A percentile compares a stretch with the other conserved stretches of the same genome.
phyloP scores from a whole-genome alignment of 2,888 invertebrate species.

The Homarus gammarus region DNA sequence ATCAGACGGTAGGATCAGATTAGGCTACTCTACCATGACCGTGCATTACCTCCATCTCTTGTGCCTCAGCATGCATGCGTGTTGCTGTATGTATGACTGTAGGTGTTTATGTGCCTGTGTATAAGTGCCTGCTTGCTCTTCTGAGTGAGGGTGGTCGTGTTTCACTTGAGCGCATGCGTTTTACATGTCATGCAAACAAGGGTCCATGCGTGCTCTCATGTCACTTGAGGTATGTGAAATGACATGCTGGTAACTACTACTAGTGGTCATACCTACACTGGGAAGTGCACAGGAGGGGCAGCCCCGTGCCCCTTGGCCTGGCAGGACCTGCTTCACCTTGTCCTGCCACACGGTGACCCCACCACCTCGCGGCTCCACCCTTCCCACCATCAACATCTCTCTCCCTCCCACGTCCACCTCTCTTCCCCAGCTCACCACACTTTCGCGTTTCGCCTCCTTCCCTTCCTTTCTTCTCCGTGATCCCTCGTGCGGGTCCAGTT shows the following conservation, averaged over 20 bases:
- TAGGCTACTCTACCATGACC: too few relatives aligned
- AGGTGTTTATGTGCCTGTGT: slow-evolving; percentile 31
- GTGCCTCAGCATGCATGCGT: not conserved
- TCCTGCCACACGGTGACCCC: not conserved
- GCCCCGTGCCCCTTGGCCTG: not conserved
- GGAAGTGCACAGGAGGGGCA: not conserved
- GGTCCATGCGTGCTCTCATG: too few relatives aligned
- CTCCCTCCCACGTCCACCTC: not conserved
- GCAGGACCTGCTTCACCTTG: slow-evolving; percentile 24
- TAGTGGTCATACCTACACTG: too few relatives aligned
- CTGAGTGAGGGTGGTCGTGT: too few relatives aligned
- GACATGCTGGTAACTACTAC: too few relatives aligned
- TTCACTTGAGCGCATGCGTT: too few relatives aligned
- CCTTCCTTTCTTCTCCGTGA: slow-evolving; percentile 18
- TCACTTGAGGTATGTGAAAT: too few relatives aligned
- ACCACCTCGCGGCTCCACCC: not conserved
- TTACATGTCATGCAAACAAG: too few relatives aligned
- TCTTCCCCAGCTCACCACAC: not conserved
- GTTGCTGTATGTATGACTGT: slow-evolving; percentile 32
- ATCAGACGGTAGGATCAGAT: too few relatives aligned
- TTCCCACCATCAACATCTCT: not conserved
- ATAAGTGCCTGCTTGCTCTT: slow-evolving; percentile 19
- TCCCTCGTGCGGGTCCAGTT: slow-evolving; percentile 19
- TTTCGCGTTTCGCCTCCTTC: too few relatives aligned
- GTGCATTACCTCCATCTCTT: too few relatives aligned